Evolutionary conservation across 35 echinoderm and acorn worm species (phyloP).

Genomic region (Acanthaster planci): DNA sequence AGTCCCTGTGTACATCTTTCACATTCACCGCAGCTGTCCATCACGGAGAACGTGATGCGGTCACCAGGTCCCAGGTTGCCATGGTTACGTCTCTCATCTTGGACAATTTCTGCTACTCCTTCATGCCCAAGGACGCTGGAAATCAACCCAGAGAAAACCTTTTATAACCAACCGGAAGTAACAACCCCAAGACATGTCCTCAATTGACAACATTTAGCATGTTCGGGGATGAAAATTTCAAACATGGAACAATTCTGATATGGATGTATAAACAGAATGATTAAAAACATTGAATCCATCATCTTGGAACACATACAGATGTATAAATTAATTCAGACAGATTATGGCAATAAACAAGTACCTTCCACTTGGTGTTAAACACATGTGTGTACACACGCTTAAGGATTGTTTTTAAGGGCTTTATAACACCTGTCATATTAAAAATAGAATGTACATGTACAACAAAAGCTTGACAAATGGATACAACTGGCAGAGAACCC

Average conservation of each 20-base stretch:
- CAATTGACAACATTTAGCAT: background rate
- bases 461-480: too few relatives aligned
- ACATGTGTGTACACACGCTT: too few relatives aligned
- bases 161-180: background rate
- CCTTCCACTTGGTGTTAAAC: too few relatives aligned
- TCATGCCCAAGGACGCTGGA: conserved; percentile 83
- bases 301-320: too few relatives aligned
- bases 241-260: background rate
- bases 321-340: too few relatives aligned
- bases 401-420: too few relatives aligned
- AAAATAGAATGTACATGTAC: too few relatives aligned
- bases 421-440: too few relatives aligned
- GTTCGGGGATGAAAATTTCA: background rate
- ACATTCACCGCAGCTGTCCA: conserved; percentile 65
- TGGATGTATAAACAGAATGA: background rate
- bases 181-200: background rate
- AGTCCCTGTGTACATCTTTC: conserved; percentile 58
- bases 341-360: too few relatives aligned
- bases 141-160: background rate
- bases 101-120: conserved; percentile 60
- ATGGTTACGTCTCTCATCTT: conserved; percentile 31
- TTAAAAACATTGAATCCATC: background rate
- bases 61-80: conserved; percentile 48
- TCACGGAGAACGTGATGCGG: conserved; percentile 70
- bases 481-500: too few relatives aligned